Conservation (phyloP, 1,140 invertebrate species). For the Propsilocerus akamusi region DNA sequence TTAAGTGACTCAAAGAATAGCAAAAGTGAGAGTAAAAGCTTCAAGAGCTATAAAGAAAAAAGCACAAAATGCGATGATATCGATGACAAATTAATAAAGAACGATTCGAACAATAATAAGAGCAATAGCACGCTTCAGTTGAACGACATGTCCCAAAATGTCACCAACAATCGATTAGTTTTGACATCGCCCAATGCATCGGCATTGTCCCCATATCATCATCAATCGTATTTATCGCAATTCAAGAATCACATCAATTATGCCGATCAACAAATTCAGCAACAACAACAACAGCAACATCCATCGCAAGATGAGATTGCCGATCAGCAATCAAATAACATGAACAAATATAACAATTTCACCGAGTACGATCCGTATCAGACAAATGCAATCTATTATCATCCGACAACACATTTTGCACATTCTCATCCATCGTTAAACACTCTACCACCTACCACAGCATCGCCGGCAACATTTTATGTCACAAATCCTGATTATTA, state of each 20-base stretch:
- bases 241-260: conserved; percentile 6
- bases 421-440: conserved; percentile 5
- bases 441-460: neutral
- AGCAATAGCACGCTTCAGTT: conserved; percentile 13
- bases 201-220: conserved; percentile 7
- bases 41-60: neutral
- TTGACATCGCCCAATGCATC: conserved; percentile 5
- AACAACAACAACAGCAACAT: neutral
- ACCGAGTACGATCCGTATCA: conserved; percentile 33
- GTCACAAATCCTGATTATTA: neutral
- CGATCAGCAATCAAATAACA: conserved; percentile 30
- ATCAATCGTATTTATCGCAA: conserved; percentile 4
- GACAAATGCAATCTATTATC: conserved; percentile 26
- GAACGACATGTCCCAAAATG: conserved; percentile 13
- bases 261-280: neutral
- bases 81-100: conserved; percentile 23
- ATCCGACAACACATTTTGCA: conserved; percentile 11
- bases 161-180: neutral
- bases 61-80: conserved; percentile 7
- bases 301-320: neutral
- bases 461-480: neutral
- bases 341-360: conserved; percentile 24
- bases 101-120: conserved; percentile 16
- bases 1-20: neutral
- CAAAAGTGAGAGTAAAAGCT: neutral